Evolutionary conservation across 1,140 invertebrate genomes (phyloP), one percentile per base, ranked within the genome.

Genomic region (Leptinotarsa undecemlineata): DNA sequence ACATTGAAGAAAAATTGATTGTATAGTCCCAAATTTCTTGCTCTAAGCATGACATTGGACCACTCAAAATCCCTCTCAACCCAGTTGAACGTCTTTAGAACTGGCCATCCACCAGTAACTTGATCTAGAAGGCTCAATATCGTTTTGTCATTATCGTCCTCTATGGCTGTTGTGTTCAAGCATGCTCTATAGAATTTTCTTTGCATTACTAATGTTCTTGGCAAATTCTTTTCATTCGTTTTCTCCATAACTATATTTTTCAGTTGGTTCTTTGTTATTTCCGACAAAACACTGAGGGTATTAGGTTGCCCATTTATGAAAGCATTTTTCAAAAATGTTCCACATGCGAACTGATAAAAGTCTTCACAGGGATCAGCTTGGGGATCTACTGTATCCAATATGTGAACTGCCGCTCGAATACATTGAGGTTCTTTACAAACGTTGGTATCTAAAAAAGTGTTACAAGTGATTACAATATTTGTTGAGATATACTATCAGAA

Each of bases 51-150:
- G 17, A 90, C 91, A 68, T 94, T 88, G 77, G 90, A 90, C 95
- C 94, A 97, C 57, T 90, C 88, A 42, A 84, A 84, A 1, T 86
- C 82, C 48, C 88, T 88, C 0, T 87, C 86, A 76, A 92, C 88
- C 95, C 95, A 97, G 0, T 76, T 77, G 3, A 91, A 87, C 0
- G 91, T 93, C 74, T 92, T 90, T 1, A 97, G 85, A 15, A 96
- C 90, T 0, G 96, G 96, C 95, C 95, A 97, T 6, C 95, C 95
- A 3, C 76, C 79, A n/a, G 94, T 95, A 2, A 97, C 85, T 19
- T 88, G 85, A 21, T 89, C 86, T 51, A 96, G 81, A 76, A 94
- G 90, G 0, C 90, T 86, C 6, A 89, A 80, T 15, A 96, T 84
- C 0, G 93, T 93, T 11, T 88, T 81, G 4, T 94, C 82, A 2